A percentile compares a stretch with the other conserved stretches of the same genome.
Evolutionary conservation across 2,888 invertebrate genomes (phyloP).

Genomic region (Penaeus monodon): DNA sequence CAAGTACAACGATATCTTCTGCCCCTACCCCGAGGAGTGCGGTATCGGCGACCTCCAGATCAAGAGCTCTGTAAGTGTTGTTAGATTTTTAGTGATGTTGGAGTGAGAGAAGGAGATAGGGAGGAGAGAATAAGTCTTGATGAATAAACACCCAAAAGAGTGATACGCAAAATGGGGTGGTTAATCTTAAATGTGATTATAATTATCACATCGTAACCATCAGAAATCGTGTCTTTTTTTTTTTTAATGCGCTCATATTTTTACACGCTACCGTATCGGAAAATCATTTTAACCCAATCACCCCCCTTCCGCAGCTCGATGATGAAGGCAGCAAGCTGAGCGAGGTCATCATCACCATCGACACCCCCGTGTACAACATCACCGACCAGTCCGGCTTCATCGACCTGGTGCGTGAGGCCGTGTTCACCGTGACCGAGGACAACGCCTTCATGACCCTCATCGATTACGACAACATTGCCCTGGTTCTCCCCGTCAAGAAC

Average conservation of each 20-base stretch:
- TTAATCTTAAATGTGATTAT: too few relatives aligned
- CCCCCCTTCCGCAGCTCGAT: conserved; percentile 48
- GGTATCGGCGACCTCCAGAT: conserved; percentile 65
- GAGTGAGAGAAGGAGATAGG: background rate
- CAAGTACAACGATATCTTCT: conserved; percentile 66
- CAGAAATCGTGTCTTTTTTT: too few relatives aligned
- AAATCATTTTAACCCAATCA: too few relatives aligned
- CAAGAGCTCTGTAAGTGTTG: conserved; percentile 61
- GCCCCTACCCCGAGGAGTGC: conserved; percentile 66
- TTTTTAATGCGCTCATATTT: too few relatives aligned
- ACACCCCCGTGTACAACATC: conserved; percentile 66
- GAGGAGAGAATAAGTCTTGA: too few relatives aligned
- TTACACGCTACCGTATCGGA: too few relatives aligned
- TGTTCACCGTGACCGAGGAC: conserved; percentile 65
- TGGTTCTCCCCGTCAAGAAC: conserved; percentile 60
- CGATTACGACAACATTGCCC: conserved; percentile 66
- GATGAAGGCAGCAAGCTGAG: conserved; percentile 61
- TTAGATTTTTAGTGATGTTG: background rate
- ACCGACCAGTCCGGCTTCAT: conserved; percentile 65
- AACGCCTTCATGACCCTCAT: conserved; percentile 66
- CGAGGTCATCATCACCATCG: conserved; percentile 66
- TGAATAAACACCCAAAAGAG: too few relatives aligned
- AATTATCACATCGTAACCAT: too few relatives aligned
- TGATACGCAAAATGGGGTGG: too few relatives aligned
- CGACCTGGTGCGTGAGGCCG: conserved; percentile 65